These are phyloP conservation scores for Choristoneura fumiferana DNA, from an alignment of 1,140 invertebrate genomes.

Conservation along the genomic window DNA sequence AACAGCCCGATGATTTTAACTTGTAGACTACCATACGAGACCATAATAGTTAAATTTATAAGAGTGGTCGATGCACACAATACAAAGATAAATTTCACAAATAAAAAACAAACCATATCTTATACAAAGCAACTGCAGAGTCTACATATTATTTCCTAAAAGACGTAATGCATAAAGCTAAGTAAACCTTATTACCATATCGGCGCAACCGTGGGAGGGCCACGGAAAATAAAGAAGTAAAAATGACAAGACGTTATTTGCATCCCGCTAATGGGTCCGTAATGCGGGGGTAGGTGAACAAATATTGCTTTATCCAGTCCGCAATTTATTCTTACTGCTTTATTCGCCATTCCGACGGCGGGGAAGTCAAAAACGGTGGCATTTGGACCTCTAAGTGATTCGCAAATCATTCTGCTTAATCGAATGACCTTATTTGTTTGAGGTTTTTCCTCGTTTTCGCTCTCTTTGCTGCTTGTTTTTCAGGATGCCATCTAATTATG, in stretches of 20 bases:
- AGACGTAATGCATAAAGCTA: constrained; percentile 24
- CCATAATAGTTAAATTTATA: too few species aligned
- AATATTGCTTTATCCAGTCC: constrained; percentile 77
- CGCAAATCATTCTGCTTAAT: constrained; percentile 71
- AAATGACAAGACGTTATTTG: constrained; percentile 78
- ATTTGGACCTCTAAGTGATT: constrained; percentile 70
- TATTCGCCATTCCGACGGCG: constrained; percentile 63
- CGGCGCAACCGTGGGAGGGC: constrained; percentile 53
- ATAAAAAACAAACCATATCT: too few species aligned
- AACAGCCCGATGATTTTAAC: too few species aligned
- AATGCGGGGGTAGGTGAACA: constrained; percentile 76
- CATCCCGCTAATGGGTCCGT: constrained; percentile 75
- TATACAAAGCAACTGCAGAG: too few species aligned
- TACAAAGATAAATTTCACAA: too few species aligned
- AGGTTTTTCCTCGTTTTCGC: constrained; percentile 43
- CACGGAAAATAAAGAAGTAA: constrained; percentile 73
- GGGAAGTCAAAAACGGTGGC: constrained; percentile 56
- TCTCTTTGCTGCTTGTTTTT: constrained; percentile 23
- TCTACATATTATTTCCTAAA: constrained; percentile 15
- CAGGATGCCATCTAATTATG: neutral
- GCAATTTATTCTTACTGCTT: constrained; percentile 74
- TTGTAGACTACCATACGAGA: too few species aligned
- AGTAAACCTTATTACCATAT: constrained; percentile 50
- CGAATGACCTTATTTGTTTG: constrained; percentile 64
- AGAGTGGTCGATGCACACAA: too few species aligned